phyloP scores from a whole-genome alignment of 2,797 vertebrate species.

The Ctenochaetus hawaiiensis region DNA sequence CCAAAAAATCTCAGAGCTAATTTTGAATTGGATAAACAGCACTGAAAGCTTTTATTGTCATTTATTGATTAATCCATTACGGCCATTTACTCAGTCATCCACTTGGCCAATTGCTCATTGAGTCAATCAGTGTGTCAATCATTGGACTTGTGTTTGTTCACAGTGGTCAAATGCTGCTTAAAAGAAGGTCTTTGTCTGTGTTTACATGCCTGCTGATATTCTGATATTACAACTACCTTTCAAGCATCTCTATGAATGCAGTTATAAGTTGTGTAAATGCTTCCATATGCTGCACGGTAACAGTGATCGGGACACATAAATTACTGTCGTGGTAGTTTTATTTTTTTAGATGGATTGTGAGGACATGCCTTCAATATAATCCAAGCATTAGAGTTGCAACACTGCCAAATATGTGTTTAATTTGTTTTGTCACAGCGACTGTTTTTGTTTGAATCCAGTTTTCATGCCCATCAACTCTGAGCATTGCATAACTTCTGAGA shows the following conservation, averaged over 20 bases:
- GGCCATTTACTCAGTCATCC: slow-evolving; percentile 58
- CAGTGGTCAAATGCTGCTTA: slow-evolving; percentile 33
- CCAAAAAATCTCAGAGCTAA: slow-evolving; percentile 11
- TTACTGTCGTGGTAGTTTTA: slow-evolving; percentile 8
- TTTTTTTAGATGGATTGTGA: slow-evolving; percentile 6
- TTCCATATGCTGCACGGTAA: slow-evolving; percentile 10
- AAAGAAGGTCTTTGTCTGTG: slow-evolving; percentile 47
- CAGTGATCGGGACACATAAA: slow-evolving; percentile 7
- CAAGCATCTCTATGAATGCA: slow-evolving; percentile 8
- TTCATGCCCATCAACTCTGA: slow-evolving; percentile 32
- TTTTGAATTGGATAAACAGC: slow-evolving; percentile 40
- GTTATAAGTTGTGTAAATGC: slow-evolving; percentile 8
- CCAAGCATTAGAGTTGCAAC: slow-evolving; percentile 26
- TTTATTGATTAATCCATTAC: slow-evolving; percentile 66
- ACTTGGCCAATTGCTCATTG: slow-evolving; percentile 49
- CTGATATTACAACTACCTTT: slow-evolving; percentile 9
- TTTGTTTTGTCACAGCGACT: slow-evolving; percentile 39
- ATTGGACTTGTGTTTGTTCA: slow-evolving; percentile 44
- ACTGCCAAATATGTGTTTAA: slow-evolving; percentile 10
- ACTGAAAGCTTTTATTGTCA: slow-evolving; percentile 47
- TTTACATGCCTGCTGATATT: slow-evolving; percentile 51
- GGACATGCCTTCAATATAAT: slow-evolving; percentile 38
- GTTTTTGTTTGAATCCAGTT: slow-evolving; percentile 38
- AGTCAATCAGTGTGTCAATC: slow-evolving; percentile 51
- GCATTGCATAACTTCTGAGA: slow-evolving; percentile 26